Percentiles rank a stretch among this genome's conserved stretches.
Conservation (phyloP, 1,140 invertebrate species). For the Episyrphus balteatus region DNA sequence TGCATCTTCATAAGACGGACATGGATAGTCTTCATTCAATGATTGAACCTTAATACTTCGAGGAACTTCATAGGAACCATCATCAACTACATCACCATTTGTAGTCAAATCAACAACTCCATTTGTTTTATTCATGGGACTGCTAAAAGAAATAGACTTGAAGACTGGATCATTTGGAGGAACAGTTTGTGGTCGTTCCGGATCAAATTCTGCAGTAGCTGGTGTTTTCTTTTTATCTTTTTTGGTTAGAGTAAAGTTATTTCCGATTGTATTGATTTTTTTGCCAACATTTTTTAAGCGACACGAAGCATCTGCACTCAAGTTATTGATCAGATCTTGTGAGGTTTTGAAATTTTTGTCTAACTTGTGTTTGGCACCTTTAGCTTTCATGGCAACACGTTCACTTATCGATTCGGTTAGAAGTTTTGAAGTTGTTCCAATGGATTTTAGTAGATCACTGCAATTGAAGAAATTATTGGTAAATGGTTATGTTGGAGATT, state of each 20-base stretch:
- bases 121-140: slow-evolving; percentile 22
- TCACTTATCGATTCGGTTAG: slow-evolving; percentile 32
- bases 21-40: slow-evolving; percentile 2
- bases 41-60: slow-evolving; percentile 6
- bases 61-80: slow-evolving; percentile 29
- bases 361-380: slow-evolving; percentile 26
- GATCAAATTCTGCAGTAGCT: slow-evolving; percentile 4
- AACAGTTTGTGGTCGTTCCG: slow-evolving; percentile 27
- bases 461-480: background rate
- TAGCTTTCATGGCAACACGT: slow-evolving; percentile 24
- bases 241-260: slow-evolving; percentile 22
- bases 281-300: slow-evolving; percentile 24
- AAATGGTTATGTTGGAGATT: too few species aligned
- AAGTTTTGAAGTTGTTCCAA: slow-evolving; percentile 31
- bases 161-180: slow-evolving; percentile 30
- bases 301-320: slow-evolving; percentile 19
- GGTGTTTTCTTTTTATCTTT: slow-evolving; percentile 6
- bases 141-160: slow-evolving; percentile 26
- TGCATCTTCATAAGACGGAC: slow-evolving; percentile 16
- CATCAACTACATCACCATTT: slow-evolving; percentile 1
- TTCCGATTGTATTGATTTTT: slow-evolving; percentile 12
- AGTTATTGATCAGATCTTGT: slow-evolving; percentile 20
- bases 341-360: slow-evolving; percentile 32
- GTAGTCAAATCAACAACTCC: slow-evolving; percentile 15
- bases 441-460: slow-evolving; percentile 26